Evolutionary conservation across 2,888 invertebrate species (phyloP), one percentile per base, ranked within the genome.

Genomic region (Tipula unca): DNA sequence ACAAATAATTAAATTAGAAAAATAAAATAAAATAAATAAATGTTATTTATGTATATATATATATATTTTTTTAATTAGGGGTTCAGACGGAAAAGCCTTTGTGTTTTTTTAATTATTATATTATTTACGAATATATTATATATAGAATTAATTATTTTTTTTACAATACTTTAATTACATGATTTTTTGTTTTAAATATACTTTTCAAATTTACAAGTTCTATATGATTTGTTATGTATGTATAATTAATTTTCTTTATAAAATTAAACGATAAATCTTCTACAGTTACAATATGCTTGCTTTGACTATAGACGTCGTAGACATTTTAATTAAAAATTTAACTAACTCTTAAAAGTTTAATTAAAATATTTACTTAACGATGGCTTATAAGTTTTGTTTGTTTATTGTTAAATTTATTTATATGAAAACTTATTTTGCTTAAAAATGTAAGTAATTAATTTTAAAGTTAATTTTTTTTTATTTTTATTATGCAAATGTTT

Each of bases 41-140:
- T 39, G 2, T 39, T 39, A 39, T 39, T 69, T 69, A 69, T 6
- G 8, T 54, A 54, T 54, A 54, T 14, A 5, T 25, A 69, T 69
- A 17, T 17, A 10, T 69, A 8, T 13, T 10, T 29, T 82, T 25
- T 32, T 83, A 17, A 83, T 83, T 83, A 83, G 83, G 17, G 32
- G 32, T 32, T 17, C 29, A 83, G 83, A 83, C 32, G 83, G 83
- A 32, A n/a, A 83, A 83, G 83, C 83, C 83, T 32, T 83, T 83
- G 83, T 83, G 32, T 83, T 32, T 83, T n/a, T 32, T 6, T 32
- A 83, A 83, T 83, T 83, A 32, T 29, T 82, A 29, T 29, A 25
- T 82, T 48, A 48, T 48, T 48, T 48, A 48, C 10, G 39, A 48
- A 48, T 69, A 69, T 69, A 69, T 25, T 17, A 54, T 39, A 39